These are phyloP conservation scores for Denticeps clupeoides DNA, from an alignment of 2,797 vertebrate genomes.

Conservation along the genomic window DNA sequence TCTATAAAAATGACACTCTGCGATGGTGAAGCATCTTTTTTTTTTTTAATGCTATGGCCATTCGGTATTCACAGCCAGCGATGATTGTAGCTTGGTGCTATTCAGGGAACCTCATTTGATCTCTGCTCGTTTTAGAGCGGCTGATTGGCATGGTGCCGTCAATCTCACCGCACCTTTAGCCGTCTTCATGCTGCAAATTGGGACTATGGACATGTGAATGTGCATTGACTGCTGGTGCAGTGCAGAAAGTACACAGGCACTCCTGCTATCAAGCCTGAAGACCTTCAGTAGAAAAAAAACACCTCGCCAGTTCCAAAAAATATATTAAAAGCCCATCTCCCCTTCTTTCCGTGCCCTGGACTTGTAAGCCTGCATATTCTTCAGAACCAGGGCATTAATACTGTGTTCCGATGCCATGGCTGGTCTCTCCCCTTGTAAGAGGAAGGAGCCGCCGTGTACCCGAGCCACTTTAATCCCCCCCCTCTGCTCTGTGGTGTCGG, in stretches of 20 bases:
- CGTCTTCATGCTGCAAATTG: slow-evolving; percentile 6
- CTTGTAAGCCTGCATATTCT: slow-evolving; percentile 58
- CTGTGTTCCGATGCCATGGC: slow-evolving; percentile 58
- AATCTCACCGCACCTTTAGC: slow-evolving; percentile 2
- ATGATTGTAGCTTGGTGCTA: too few relatives aligned
- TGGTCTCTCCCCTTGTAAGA: too few relatives aligned
- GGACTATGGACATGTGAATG: slow-evolving; percentile 16
- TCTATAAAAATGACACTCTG: background rate
- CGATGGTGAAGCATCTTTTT: background rate
- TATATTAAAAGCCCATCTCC: too few relatives aligned
- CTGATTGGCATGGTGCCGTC: slow-evolving; percentile 25
- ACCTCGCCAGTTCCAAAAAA: too few relatives aligned
- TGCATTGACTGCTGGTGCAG: too few relatives aligned
- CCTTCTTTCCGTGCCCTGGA: too few relatives aligned
- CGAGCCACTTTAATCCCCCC: slow-evolving; percentile 61
- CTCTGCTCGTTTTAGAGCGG: slow-evolving; percentile 32
- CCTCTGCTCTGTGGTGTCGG: slow-evolving; percentile 55
- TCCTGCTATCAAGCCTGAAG: too few relatives aligned
- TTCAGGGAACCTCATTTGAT: too few relatives aligned
- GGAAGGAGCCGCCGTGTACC: slow-evolving; percentile 37
- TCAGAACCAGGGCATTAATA: slow-evolving; percentile 53
- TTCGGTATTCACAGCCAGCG: too few relatives aligned
- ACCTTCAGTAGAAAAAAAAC: too few relatives aligned
- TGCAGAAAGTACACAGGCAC: too few relatives aligned
- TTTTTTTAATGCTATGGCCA: too few relatives aligned